A percentile compares a stretch with the other conserved stretches of the same genome.
Evolutionary conservation across 2,797 vertebrate species (phyloP).

Genomic region (Calcarius lapponicus): DNA sequence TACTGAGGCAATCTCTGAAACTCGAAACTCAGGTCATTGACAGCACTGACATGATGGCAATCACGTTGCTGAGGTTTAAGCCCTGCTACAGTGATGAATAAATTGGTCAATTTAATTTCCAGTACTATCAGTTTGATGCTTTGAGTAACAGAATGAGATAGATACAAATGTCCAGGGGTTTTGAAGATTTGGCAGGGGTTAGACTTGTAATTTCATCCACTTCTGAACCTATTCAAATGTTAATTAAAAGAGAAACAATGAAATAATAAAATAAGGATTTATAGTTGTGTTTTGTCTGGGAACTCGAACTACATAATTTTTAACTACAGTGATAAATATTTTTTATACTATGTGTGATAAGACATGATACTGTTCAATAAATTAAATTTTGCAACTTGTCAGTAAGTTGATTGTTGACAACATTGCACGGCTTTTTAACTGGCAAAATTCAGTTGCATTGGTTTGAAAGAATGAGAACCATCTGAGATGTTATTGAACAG

Average conservation of each 20-base stretch:
- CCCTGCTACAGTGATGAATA: constrained; percentile 58
- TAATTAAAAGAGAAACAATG: neutral
- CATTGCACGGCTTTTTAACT: neutral
- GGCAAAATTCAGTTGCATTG: neutral
- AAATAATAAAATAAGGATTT: neutral
- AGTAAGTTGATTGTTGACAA: neutral
- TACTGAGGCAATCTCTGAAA: constrained; percentile 61
- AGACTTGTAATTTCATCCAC: constrained; percentile 18
- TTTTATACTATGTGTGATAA: neutral
- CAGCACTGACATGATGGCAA: constrained; percentile 59
- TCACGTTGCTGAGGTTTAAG: constrained; percentile 66
- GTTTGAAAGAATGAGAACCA: neutral
- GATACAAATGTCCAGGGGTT: neutral
- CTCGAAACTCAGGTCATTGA: constrained; percentile 48
- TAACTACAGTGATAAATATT: neutral
- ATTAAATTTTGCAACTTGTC: neutral
- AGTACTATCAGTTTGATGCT: constrained; percentile 32
- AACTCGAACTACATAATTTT: neutral
- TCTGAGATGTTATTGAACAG: neutral
- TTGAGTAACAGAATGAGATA: constrained; percentile 31
- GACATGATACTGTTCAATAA: neutral
- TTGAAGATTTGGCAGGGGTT: constrained; percentile 26
- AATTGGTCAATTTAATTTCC: constrained; percentile 72
- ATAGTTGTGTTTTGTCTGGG: neutral
- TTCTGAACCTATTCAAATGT: constrained; percentile 21